Evolutionary conservation across 2,113 vertebrate species (phyloP).

Genomic region (Syngnathoides biaculeatus): DNA sequence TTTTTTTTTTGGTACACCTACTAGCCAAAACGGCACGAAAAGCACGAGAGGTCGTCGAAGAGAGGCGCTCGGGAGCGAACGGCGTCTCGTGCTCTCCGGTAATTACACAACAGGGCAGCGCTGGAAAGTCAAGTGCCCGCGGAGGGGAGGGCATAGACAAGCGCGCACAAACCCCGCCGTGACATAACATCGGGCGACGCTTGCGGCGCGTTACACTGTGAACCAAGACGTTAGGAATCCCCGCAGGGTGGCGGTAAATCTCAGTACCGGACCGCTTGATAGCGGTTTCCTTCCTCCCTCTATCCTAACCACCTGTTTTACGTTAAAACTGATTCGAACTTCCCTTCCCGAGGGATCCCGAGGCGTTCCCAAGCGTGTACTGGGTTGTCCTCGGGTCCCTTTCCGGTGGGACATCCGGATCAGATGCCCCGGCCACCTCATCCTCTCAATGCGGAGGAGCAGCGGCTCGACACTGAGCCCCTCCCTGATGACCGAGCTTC

Average conservation of each 20-base stretch:
- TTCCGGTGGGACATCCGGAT: too few species aligned
- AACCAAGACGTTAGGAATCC: slow-evolving; percentile 40
- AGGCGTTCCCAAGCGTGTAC: too few species aligned
- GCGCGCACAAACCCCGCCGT: slow-evolving; percentile 6
- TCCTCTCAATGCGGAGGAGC: too few species aligned
- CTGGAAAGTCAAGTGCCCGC: slow-evolving; percentile 23
- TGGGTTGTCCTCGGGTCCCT: too few species aligned
- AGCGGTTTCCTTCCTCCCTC: too few species aligned
- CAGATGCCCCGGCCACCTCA: too few species aligned
- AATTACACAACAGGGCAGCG: slow-evolving; percentile 13
- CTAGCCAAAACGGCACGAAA: background rate
- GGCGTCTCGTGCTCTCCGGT: background rate
- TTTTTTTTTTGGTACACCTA: slow-evolving; percentile 4
- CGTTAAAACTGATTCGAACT: too few species aligned
- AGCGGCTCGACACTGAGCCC: too few species aligned
- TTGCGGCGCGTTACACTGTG: slow-evolving; percentile 34
- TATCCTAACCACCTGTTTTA: too few species aligned
- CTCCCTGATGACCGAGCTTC: too few species aligned
- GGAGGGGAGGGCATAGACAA: slow-evolving; percentile 23
- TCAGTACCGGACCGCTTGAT: background rate
- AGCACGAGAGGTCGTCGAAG: background rate
- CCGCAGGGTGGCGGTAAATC: slow-evolving; percentile 30
- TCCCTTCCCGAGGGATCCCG: too few species aligned
- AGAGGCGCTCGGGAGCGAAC: background rate
- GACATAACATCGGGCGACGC: slow-evolving; percentile 5